Evolutionary conservation across 2,113 vertebrate species (phyloP).

Genomic region (Oryctolagus cuniculus): DNA sequence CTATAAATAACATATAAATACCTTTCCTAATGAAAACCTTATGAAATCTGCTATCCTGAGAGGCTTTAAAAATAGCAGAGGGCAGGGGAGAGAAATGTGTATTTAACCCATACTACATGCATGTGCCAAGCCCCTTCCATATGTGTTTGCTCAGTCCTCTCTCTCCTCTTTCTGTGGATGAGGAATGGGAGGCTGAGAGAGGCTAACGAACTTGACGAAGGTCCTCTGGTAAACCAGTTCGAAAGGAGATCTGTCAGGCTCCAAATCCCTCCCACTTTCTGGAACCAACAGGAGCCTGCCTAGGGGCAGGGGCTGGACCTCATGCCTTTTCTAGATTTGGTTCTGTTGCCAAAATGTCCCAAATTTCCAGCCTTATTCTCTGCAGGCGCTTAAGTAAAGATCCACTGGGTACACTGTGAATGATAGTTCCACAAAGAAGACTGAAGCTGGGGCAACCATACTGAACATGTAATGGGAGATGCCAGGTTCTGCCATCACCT

Average conservation of each 20-base stretch:
- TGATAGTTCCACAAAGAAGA: background rate
- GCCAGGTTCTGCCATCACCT: background rate
- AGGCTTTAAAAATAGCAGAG: constrained; percentile 60
- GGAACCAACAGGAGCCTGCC: background rate
- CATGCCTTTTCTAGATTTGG: constrained; percentile 9
- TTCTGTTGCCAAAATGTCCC: background rate
- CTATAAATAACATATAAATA: constrained; percentile 82
- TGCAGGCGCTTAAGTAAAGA: background rate
- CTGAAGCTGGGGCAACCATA: background rate
- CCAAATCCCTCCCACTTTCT: background rate
- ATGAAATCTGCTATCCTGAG: constrained; percentile 61
- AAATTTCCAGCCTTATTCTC: background rate
- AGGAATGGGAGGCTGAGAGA: background rate
- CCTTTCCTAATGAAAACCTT: constrained; percentile 79
- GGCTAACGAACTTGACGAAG: background rate
- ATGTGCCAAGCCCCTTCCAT: background rate
- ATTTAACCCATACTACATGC: constrained; percentile 7
- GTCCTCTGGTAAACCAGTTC: background rate
- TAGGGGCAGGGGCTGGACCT: background rate
- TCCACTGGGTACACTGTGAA: background rate
- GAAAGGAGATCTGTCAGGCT: background rate
- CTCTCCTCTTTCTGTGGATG: background rate
- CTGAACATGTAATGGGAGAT: background rate
- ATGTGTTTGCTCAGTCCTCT: background rate
- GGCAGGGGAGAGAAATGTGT: constrained; percentile 18